Conservation (phyloP, 2,797 vertebrate species). For the Scolopax rusticola region DNA sequence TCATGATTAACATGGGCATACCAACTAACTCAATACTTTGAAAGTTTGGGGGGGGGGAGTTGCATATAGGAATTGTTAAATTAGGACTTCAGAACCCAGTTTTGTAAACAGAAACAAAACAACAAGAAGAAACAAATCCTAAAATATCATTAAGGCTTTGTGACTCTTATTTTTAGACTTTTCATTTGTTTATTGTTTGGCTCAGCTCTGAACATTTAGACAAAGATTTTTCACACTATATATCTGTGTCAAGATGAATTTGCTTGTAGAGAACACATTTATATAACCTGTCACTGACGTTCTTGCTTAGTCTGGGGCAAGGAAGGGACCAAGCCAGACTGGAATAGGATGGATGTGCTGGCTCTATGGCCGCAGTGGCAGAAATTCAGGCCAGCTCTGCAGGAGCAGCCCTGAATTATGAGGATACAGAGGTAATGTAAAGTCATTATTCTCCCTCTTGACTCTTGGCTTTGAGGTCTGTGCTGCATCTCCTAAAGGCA, state of each 20-base stretch:
- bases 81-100: background rate
- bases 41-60: background rate
- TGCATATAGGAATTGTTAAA: background rate
- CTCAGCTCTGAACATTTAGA: background rate
- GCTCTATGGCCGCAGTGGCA: background rate
- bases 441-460: conserved; percentile 47
- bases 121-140: background rate
- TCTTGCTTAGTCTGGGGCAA: background rate
- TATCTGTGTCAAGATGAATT: conserved; percentile 8
- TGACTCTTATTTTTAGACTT: background rate
- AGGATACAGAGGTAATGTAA: conserved; percentile 17
- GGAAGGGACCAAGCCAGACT: background rate
- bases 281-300: background rate
- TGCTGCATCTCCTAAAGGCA: conserved; percentile 36
- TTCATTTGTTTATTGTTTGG: background rate
- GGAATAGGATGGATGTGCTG: background rate
- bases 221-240: background rate
- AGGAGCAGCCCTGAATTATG: conserved; percentile 4
- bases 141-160: background rate
- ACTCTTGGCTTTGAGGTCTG: conserved; percentile 30
- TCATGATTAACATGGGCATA: background rate
- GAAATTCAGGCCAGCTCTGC: background rate
- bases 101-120: background rate
- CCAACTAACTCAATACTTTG: background rate
- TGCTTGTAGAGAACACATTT: background rate